These are phyloP conservation scores for Hippocampus abdominalis DNA, from an alignment of 2,113 vertebrate species.

Conservation along the genomic window DNA sequence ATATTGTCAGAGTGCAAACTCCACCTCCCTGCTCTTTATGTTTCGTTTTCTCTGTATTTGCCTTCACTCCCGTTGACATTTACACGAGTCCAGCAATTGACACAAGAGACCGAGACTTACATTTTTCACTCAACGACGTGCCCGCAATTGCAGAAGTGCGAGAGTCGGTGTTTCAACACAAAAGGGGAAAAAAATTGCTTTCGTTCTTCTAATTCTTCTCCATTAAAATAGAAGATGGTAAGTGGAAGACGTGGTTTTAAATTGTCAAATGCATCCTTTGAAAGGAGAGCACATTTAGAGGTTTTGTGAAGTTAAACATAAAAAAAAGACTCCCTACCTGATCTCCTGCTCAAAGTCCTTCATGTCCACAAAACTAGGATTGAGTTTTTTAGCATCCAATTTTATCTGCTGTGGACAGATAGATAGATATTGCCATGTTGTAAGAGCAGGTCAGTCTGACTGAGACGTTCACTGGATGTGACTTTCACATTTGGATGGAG, in stretches of 20 bases:
- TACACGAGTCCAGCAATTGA: conserved; percentile 10
- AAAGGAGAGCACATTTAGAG: background rate
- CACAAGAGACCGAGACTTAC: background rate
- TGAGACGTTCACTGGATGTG: background rate
- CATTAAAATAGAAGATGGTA: background rate
- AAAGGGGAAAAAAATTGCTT: background rate
- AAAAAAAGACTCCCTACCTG: conserved; percentile 32
- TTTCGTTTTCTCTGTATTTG: background rate
- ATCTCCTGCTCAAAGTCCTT: conserved; percentile 29
- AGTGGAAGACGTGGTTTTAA: background rate
- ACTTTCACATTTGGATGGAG: background rate
- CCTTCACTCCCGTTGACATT: conserved; percentile 28
- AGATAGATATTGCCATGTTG: background rate
- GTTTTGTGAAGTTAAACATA: background rate
- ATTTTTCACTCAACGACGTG: too few relatives aligned
- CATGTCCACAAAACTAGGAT: background rate
- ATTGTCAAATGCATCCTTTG: background rate
- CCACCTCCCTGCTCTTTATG: background rate
- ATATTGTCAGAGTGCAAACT: background rate
- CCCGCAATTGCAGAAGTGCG: background rate
- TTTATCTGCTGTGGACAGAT: background rate
- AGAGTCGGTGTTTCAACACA: background rate
- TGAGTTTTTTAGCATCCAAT: too few relatives aligned
- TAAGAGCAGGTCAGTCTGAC: background rate
- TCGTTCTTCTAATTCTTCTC: background rate